A percentile compares a stretch with the other conserved stretches of the same genome.
These are phyloP conservation scores for Ooceraea biroi DNA, from an alignment of 1,140 invertebrate genomes.

Conservation along the genomic window DNA sequence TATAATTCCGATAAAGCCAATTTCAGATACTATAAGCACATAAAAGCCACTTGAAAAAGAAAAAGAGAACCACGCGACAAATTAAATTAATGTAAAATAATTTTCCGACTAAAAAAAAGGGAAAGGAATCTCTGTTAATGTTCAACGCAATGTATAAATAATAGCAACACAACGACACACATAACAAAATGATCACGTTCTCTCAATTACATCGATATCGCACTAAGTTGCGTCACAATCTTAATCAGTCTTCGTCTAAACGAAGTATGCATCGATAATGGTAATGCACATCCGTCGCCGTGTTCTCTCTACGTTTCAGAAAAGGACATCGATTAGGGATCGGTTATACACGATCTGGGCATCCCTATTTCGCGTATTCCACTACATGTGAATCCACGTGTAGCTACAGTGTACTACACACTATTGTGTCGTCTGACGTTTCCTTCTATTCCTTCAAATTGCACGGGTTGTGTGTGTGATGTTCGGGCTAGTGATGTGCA, in stretches of 20 bases:
- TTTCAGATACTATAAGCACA: constrained; percentile 60
- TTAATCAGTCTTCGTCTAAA: constrained; percentile 26
- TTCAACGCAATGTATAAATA: constrained; percentile 37
- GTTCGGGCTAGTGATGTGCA: constrained; percentile 67
- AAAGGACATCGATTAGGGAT: constrained; percentile 63
- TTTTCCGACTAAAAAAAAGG: constrained; percentile 29
- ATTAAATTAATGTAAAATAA: constrained; percentile 33
- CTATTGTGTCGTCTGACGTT: constrained; percentile 64
- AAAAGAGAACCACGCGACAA: constrained; percentile 10
- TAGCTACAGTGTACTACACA: constrained; percentile 61
- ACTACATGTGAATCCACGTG: constrained; percentile 53
- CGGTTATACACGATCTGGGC: constrained; percentile 70
- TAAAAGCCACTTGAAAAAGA: constrained; percentile 43
- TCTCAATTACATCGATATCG: constrained; percentile 28
- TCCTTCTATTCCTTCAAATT: constrained; percentile 63
- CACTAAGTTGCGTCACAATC: constrained; percentile 28
- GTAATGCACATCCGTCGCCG: constrained; percentile 20
- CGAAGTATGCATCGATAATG: constrained; percentile 42
- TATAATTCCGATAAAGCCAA: constrained; percentile 46
- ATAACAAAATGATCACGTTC: constrained; percentile 40
- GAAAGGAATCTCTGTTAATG: constrained; percentile 41
- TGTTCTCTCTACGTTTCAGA: constrained; percentile 31
- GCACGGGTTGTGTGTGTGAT: constrained; percentile 64
- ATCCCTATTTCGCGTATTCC: constrained; percentile 69
- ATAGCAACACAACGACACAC: constrained; percentile 52